These are phyloP conservation scores for Tupaia tana DNA, from an alignment of 2,113 vertebrate genomes.

Conservation along the genomic window DNA sequence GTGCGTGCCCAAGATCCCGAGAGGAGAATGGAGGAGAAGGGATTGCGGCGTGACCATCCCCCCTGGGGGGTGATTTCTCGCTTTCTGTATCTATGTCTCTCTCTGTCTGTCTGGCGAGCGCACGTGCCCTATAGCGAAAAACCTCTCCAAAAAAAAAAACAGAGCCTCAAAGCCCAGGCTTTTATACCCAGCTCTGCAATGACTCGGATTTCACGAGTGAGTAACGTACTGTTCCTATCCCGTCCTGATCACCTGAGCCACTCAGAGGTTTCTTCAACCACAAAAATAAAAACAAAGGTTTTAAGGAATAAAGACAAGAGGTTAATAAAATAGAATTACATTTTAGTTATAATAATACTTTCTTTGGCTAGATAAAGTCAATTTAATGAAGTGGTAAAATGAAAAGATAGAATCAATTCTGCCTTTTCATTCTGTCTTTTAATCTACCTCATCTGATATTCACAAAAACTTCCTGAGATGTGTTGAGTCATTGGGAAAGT, in stretches of 20 bases:
- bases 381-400: background rate
- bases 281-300: conserved; percentile 31
- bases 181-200: background rate
- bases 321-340: background rate
- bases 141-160: too few relatives aligned
- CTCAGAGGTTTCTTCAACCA: background rate
- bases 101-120: too few relatives aligned
- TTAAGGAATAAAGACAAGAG: background rate
- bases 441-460: background rate
- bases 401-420: background rate
- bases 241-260: background rate
- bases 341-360: conserved; percentile 44
- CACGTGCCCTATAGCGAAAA: too few relatives aligned
- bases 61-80: too few relatives aligned
- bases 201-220: conserved; percentile 5
- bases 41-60: too few relatives aligned
- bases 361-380: conserved; percentile 40
- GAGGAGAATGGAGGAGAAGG: too few relatives aligned
- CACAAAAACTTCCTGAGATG: background rate
- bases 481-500: background rate
- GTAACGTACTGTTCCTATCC: background rate
- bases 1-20: too few relatives aligned
- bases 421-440: conserved; percentile 5
- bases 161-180: background rate
- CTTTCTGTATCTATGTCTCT: too few relatives aligned